A percentile compares a stretch with the other conserved stretches of the same genome.
Conservation (phyloP, 2,797 vertebrate species). For the Poecilia wingei region DNA sequence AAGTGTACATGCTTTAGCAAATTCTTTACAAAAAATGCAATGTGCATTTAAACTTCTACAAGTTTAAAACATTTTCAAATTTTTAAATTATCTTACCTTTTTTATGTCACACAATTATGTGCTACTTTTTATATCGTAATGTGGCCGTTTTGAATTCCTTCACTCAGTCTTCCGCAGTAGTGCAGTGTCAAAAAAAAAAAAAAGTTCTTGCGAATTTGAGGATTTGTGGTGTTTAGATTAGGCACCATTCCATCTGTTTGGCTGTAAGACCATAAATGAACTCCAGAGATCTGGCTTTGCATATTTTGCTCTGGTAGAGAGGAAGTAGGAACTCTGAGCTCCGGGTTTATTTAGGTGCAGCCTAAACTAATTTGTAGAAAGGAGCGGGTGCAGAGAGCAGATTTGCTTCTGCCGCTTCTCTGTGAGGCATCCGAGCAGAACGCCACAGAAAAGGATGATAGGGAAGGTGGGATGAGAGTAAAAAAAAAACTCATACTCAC, state of each 20-base stretch:
- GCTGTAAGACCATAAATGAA: slow-evolving; percentile 53
- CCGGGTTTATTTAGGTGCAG: slow-evolving; percentile 72
- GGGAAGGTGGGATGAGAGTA: slow-evolving; percentile 42
- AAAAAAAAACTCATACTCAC: slow-evolving; percentile 20
- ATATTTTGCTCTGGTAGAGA: slow-evolving; percentile 61
- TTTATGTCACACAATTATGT: background rate
- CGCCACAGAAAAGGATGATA: slow-evolving; percentile 59
- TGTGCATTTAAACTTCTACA: background rate
- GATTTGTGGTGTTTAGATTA: slow-evolving; percentile 50
- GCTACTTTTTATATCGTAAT: background rate
- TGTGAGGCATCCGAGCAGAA: slow-evolving; percentile 76
- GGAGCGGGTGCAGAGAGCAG: slow-evolving; percentile 70
- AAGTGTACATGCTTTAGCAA: background rate
- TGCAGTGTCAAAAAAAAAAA: background rate
- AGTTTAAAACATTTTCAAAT: background rate
- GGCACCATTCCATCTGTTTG: slow-evolving; percentile 45
- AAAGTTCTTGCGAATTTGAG: slow-evolving; percentile 19
- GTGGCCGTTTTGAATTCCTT: background rate
- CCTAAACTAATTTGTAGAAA: slow-evolving; percentile 72
- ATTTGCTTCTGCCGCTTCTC: slow-evolving; percentile 71
- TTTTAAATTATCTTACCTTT: background rate
- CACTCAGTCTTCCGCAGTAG: background rate
- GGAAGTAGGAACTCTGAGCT: slow-evolving; percentile 56
- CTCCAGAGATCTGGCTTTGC: slow-evolving; percentile 64
- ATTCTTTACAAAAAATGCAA: background rate